Evolutionary conservation across 2,797 vertebrate species (phyloP).

Genomic region (Pyrocephalus nanus): DNA sequence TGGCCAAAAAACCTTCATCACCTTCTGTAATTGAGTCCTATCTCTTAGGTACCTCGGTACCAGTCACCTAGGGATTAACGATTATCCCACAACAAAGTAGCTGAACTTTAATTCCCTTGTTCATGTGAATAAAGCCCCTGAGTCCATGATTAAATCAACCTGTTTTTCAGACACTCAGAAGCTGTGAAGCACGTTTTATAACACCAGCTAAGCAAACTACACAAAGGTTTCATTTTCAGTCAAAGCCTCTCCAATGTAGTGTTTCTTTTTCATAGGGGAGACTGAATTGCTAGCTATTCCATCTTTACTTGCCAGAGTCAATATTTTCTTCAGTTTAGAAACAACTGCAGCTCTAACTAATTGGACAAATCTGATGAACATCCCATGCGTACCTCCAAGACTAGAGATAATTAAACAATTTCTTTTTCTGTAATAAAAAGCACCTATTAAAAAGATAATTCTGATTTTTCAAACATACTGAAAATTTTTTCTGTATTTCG

Average conservation of each 20-base stretch:
- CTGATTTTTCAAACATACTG: not conserved
- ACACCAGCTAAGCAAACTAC: not conserved
- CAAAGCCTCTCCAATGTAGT: not conserved
- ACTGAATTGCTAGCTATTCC: not conserved
- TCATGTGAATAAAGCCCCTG: slow-evolving; percentile 23
- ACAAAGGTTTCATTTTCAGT: not conserved
- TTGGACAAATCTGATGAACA: not conserved
- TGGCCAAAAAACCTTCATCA: slow-evolving; percentile 22
- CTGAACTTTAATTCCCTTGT: slow-evolving; percentile 48
- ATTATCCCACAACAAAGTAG: slow-evolving; percentile 28
- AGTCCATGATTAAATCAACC: slow-evolving; percentile 28
- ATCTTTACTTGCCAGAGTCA: not conserved
- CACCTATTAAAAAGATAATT: not conserved
- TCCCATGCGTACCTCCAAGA: not conserved
- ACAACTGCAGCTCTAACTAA: not conserved
- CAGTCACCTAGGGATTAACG: slow-evolving; percentile 30
- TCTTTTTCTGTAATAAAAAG: not conserved
- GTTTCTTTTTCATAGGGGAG: not conserved
- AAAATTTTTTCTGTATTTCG: not conserved
- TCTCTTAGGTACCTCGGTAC: not conserved
- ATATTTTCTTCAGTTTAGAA: not conserved
- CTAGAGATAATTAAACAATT: not conserved
- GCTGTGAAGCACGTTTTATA: not conserved
- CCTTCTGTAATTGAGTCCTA: not conserved
- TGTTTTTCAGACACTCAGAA: not conserved